Percentiles rank a stretch among this genome's conserved stretches.
Evolutionary conservation across 2,113 vertebrate genomes (phyloP).

Genomic region (Pampusana beccarii): DNA sequence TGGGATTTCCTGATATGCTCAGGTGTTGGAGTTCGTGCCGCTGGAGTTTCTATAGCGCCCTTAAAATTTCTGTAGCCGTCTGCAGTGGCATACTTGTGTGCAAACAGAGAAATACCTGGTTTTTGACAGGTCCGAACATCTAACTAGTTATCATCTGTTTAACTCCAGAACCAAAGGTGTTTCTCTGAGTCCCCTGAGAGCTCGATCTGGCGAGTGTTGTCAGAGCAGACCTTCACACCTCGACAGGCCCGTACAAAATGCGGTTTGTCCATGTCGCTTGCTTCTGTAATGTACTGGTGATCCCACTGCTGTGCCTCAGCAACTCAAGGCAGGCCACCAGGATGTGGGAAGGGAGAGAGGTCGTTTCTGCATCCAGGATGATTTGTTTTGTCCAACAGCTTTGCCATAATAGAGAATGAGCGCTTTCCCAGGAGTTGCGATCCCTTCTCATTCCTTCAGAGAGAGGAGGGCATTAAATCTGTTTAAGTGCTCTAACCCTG

Average conservation of each 20-base stretch:
- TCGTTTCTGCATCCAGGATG: background rate
- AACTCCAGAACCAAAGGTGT: background rate
- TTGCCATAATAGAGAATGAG: rapidly evolving
- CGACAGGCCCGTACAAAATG: background rate
- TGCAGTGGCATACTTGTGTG: background rate
- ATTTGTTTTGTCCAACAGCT: background rate
- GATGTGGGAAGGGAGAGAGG: background rate
- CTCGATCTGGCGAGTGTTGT: background rate
- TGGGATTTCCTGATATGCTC: background rate
- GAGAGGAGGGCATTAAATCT: background rate
- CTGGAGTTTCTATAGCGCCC: background rate
- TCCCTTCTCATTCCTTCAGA: background rate
- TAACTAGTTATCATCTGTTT: background rate
- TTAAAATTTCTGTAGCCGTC: background rate
- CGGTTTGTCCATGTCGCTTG: rapidly evolving
- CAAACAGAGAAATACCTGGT: background rate
- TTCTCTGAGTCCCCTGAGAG: background rate
- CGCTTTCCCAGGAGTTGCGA: background rate
- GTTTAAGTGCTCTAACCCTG: background rate
- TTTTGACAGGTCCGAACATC: background rate
- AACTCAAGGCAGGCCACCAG: background rate
- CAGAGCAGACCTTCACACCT: background rate
- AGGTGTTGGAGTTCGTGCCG: rapidly evolving
- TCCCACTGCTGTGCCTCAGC: background rate
- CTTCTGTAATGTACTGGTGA: background rate